These are phyloP conservation scores for Oceanodroma tethys DNA, from an alignment of 2,113 vertebrate species.

Conservation along the genomic window DNA sequence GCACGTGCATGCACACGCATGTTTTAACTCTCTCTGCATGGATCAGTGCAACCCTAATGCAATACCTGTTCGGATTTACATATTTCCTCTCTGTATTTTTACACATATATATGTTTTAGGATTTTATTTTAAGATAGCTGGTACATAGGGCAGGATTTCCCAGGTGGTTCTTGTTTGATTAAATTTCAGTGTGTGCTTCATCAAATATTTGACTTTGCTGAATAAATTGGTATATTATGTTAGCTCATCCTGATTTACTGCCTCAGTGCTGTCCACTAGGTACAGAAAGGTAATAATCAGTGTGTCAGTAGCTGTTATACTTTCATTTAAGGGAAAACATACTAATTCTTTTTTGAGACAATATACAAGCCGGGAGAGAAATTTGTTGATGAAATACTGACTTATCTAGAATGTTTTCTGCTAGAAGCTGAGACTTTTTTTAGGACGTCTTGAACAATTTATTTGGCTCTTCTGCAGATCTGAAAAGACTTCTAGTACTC, in stretches of 20 bases:
- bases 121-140: constrained; percentile 1
- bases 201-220: constrained; percentile 73
- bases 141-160: constrained; percentile 50
- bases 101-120: neutral
- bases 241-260: constrained; percentile 69
- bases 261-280: constrained; percentile 59
- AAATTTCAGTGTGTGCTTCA: constrained; percentile 64
- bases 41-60: neutral
- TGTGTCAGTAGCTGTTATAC: constrained; percentile 66
- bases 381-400: constrained; percentile 28
- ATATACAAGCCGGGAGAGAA: neutral
- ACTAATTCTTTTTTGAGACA: neutral
- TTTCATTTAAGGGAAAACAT: constrained; percentile 70
- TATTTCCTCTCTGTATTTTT: neutral
- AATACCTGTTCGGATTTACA: neutral
- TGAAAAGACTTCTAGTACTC: neutral
- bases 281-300: constrained; percentile 66
- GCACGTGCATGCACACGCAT: fast-evolving
- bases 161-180: constrained; percentile 61
- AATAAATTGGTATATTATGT: constrained; percentile 65
- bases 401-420: constrained; percentile 12
- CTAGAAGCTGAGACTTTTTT: neutral
- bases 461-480: neutral
- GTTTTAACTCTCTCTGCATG: neutral
- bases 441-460: neutral